These are phyloP conservation scores for Sebastes fasciatus DNA, from an alignment of 2,113 vertebrate species.

Conservation along the genomic window DNA sequence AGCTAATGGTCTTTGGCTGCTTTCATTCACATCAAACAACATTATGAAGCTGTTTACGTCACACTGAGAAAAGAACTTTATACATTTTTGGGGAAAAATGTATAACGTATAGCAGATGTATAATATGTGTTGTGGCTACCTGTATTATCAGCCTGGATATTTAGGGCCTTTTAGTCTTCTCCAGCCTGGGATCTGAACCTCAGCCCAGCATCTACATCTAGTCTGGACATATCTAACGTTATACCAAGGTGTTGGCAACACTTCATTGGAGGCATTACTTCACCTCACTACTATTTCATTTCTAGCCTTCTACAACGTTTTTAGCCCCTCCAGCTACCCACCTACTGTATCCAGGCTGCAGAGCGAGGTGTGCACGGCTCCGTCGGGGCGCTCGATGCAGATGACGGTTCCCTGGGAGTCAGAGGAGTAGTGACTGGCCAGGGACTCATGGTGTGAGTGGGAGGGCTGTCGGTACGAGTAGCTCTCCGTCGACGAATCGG, in stretches of 20 bases:
- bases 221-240: too few species aligned
- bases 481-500: slow-evolving; percentile 97
- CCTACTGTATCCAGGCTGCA: slow-evolving; percentile 91
- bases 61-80: neutral
- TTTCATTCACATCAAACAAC: neutral
- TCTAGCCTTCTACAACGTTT: neutral
- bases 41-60: neutral
- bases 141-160: too few species aligned
- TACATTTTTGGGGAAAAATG: neutral
- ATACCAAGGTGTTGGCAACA: neutral
- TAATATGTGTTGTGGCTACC: too few species aligned
- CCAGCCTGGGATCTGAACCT: too few species aligned
- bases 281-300: neutral
- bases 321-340: slow-evolving; percentile 22
- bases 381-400: slow-evolving; percentile 86
- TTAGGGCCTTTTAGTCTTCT: too few species aligned
- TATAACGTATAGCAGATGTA: neutral
- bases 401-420: slow-evolving; percentile 96
- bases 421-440: slow-evolving; percentile 94
- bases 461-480: slow-evolving; percentile 88
- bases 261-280: neutral
- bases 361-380: slow-evolving; percentile 84
- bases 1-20: neutral
- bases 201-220: too few species aligned
- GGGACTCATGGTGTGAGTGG: slow-evolving; percentile 89